Conservation (phyloP, 2,888 invertebrate genomes). For the Deilephila porcellus region DNA sequence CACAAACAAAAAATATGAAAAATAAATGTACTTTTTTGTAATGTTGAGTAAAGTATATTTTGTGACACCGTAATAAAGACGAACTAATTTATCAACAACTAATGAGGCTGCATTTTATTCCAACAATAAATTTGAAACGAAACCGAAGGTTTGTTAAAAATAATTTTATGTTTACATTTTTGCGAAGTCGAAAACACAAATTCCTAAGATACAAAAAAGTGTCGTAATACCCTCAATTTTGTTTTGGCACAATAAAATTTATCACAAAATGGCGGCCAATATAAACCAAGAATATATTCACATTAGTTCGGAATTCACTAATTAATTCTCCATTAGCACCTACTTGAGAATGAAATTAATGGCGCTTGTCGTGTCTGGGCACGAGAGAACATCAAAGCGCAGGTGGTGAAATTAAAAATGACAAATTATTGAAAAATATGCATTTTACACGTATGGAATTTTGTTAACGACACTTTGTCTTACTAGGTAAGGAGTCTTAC, state of each 20-base stretch:
- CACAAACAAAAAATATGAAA: no score
- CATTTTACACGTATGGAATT: neutral
- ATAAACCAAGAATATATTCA: slow-evolving; percentile 16
- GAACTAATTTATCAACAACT: neutral
- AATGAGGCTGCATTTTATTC: neutral
- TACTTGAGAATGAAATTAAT: slow-evolving; percentile 15
- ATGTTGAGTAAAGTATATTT: neutral
- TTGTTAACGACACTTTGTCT: neutral
- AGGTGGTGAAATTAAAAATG: slow-evolving; percentile 26
- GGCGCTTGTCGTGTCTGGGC: neutral
- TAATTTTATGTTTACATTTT: slow-evolving; percentile 2
- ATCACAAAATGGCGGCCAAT: slow-evolving; percentile 19
- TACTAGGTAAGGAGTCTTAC: neutral
- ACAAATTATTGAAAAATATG: slow-evolving; percentile 35
- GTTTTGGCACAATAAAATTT: slow-evolving; percentile 14
- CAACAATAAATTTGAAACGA: neutral
- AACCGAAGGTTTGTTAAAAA: neutral
- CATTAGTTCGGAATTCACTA: slow-evolving; percentile 22
- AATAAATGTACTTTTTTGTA: no score
- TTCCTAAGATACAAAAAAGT: slow-evolving; percentile 3
- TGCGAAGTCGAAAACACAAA: neutral
- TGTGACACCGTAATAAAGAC: neutral
- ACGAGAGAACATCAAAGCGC: slow-evolving; percentile 24
- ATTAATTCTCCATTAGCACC: slow-evolving; percentile 24
- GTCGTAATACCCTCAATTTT: neutral